These are phyloP conservation scores for Philypnodon macrostomus DNA, from an alignment of 2,797 vertebrate genomes.

Conservation along the genomic window DNA sequence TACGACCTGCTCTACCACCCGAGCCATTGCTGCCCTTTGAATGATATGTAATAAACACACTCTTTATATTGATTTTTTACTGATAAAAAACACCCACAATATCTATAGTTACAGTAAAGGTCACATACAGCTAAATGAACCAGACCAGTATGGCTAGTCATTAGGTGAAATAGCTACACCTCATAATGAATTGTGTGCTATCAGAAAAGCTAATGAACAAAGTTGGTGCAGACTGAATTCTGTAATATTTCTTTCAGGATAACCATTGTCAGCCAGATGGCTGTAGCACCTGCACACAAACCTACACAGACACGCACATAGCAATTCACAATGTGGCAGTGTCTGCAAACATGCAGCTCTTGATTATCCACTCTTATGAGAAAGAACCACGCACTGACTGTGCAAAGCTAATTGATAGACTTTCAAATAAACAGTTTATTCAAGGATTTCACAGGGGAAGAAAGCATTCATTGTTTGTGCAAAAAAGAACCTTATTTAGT, in stretches of 20 bases:
- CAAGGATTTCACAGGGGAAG: slow-evolving; percentile 7
- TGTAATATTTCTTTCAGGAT: slow-evolving; percentile 30
- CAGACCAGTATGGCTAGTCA: slow-evolving; percentile 12
- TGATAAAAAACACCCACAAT: slow-evolving; percentile 29
- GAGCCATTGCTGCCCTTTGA: no score
- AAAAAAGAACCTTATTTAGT: not conserved
- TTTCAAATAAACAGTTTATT: slow-evolving; percentile 6
- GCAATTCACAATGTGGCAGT: slow-evolving; percentile 1
- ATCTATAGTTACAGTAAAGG: slow-evolving; percentile 37
- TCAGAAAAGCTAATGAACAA: slow-evolving; percentile 32
- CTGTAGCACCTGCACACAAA: slow-evolving; percentile 21
- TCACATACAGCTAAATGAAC: slow-evolving; percentile 17
- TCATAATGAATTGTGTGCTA: slow-evolving; percentile 32
- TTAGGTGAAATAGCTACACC: slow-evolving; percentile 4
- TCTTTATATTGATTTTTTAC: no score
- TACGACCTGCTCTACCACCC: no score
- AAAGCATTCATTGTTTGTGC: slow-evolving; percentile 1
- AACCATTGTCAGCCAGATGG: slow-evolving; percentile 38
- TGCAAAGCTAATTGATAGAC: not conserved
- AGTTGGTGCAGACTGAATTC: slow-evolving; percentile 23
- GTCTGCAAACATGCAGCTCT: not conserved
- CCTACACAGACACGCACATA: slow-evolving; percentile 14
- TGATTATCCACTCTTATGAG: slow-evolving; percentile 3
- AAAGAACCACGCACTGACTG: not conserved
- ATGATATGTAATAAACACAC: no score